A percentile compares a stretch with the other conserved stretches of the same genome.
Conservation (phyloP, 2,888 invertebrate species). For the Doris montereyensis region DNA sequence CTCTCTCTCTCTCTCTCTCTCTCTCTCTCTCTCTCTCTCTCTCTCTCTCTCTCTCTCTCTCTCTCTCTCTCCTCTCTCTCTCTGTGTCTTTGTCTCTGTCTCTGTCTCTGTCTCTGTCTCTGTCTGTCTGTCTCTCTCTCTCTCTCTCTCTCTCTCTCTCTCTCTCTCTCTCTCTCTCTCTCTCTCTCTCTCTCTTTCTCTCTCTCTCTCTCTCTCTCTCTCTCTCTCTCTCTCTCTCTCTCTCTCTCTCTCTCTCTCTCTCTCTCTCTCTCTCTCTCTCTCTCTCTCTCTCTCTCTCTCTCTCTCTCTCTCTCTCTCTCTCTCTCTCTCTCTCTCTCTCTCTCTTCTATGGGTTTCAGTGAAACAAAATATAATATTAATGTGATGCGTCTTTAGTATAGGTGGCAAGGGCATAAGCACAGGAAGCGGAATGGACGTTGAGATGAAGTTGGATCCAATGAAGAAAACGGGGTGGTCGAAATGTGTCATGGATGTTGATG, state of each 20-base stretch:
- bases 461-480: too few species aligned
- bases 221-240: neutral
- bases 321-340: constrained; percentile 4
- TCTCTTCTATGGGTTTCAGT: neutral
- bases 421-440: too few species aligned
- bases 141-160: neutral
- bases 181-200: neutral
- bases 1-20: neutral
- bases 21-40: neutral
- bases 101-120: neutral
- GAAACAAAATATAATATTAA: too few species aligned
- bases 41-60: neutral
- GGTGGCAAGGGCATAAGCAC: too few species aligned
- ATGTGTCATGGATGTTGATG: too few species aligned
- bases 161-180: neutral
- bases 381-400: too few species aligned
- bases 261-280: neutral
- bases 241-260: neutral
- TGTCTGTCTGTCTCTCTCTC: neutral
- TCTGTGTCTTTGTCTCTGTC: neutral
- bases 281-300: constrained; percentile 19
- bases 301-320: constrained; percentile 5
- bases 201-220: neutral
- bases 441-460: too few species aligned
- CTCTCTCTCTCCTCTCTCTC: neutral